Evolutionary conservation across 2,888 invertebrate genomes (phyloP).

Genomic region (Limenitis arthemis): DNA sequence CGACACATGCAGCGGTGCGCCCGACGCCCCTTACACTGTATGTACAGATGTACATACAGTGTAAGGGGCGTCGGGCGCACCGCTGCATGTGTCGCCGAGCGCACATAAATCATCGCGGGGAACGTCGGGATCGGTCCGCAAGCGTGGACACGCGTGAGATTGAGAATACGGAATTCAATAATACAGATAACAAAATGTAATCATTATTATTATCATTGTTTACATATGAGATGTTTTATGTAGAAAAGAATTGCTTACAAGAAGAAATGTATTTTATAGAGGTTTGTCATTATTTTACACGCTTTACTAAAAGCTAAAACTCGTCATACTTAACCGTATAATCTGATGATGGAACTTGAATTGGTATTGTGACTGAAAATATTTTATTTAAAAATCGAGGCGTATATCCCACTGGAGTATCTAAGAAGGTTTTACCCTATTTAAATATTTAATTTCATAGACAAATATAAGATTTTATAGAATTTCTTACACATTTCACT

Average conservation of each 20-base stretch:
- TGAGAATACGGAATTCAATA: slow-evolving; percentile 23
- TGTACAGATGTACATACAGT: slow-evolving; percentile 46
- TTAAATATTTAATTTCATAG: no score
- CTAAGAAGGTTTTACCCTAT: no score
- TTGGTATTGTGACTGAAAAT: no score
- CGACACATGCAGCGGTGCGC: slow-evolving; percentile 69
- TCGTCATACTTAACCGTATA: no score
- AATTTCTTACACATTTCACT: neutral
- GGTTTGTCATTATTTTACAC: no score
- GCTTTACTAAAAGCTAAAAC: no score
- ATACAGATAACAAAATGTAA: slow-evolving; percentile 2
- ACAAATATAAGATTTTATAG: no score
- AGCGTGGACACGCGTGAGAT: slow-evolving; percentile 33
- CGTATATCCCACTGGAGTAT: no score
- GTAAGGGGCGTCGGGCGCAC: slow-evolving; percentile 54
- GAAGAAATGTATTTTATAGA: no score
- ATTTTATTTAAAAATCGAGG: no score
- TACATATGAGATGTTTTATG: neutral
- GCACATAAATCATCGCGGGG: slow-evolving; percentile 58
- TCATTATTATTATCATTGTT: slow-evolving; percentile 2
- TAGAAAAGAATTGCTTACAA: neutral
- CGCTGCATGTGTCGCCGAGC: slow-evolving; percentile 67
- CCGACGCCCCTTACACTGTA: slow-evolving; percentile 54
- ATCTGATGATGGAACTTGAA: no score
- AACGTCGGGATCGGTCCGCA: slow-evolving; percentile 57